These are phyloP conservation scores for Villa cingulata DNA, from an alignment of 2,888 invertebrate species.

Conservation along the genomic window DNA sequence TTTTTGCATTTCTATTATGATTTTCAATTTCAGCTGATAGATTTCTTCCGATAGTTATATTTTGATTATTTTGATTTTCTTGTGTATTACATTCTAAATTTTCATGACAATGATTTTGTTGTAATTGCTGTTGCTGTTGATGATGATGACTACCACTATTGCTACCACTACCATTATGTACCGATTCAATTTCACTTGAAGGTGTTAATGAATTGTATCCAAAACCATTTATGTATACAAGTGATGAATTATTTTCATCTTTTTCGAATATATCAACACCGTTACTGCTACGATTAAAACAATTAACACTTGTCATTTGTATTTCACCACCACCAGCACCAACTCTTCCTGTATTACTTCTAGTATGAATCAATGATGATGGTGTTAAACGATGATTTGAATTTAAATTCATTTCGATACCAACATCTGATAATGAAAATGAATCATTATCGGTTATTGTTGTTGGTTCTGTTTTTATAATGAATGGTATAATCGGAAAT, in stretches of 20 bases:
- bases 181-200: conserved; percentile 10
- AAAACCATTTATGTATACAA: conserved; percentile 6
- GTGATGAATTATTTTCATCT: conserved; percentile 1
- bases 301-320: not conserved
- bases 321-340: not conserved
- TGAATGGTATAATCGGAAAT: conserved; percentile 9
- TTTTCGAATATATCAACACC: not conserved
- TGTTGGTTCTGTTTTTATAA: conserved; percentile 11
- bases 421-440: not conserved
- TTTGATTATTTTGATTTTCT: not conserved
- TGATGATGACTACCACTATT: not conserved
- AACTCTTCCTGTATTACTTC: not conserved
- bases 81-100: not conserved
- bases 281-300: too few species aligned
- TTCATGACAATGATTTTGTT: not conserved
- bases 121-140: not conserved
- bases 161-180: not conserved
- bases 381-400: conserved; percentile 1
- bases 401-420: not conserved
- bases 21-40: too few species aligned
- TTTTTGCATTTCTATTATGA: too few species aligned
- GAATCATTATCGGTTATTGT: not conserved
- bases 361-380: conserved; percentile 1
- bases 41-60: too few species aligned
- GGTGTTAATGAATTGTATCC: conserved; percentile 4